A percentile compares a stretch with the other conserved stretches of the same genome.
Evolutionary conservation across 2,888 invertebrate genomes (phyloP).

Genomic region (Hermaeophaga mercurialis): DNA sequence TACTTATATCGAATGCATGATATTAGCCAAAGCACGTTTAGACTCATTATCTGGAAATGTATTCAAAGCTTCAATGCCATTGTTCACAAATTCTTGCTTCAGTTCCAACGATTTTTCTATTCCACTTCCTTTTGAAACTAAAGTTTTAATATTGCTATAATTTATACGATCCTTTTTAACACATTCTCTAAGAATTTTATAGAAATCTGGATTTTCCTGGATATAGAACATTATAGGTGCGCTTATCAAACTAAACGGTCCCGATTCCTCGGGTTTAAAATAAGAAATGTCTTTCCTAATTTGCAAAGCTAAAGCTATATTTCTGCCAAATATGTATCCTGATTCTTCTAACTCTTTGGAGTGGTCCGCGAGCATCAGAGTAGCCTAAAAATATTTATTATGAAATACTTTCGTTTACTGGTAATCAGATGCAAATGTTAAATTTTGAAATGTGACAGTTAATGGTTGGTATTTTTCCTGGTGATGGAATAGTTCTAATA

Average conservation of each 20-base stretch:
- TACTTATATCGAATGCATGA: constrained; percentile 66
- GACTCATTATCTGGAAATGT: constrained; percentile 80
- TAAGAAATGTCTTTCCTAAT: constrained; percentile 70
- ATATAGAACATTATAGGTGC: constrained; percentile 84
- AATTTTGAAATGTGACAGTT: too few relatives aligned
- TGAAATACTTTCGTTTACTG: too few relatives aligned
- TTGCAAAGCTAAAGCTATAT: constrained; percentile 88
- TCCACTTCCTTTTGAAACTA: constrained; percentile 64
- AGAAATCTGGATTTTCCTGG: constrained; percentile 70
- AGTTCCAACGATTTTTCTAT: constrained; percentile 72
- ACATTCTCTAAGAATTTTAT: constrained; percentile 67
- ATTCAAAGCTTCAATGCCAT: constrained; percentile 73
- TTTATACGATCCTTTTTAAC: constrained; percentile 66
- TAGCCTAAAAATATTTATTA: constrained; percentile 52
- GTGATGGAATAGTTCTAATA: too few relatives aligned
- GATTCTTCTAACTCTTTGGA: constrained; percentile 71
- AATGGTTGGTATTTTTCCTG: too few relatives aligned
- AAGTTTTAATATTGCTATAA: constrained; percentile 60
- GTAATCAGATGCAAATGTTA: too few relatives aligned
- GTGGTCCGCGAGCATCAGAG: constrained; percentile 82
- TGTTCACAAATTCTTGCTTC: constrained; percentile 72
- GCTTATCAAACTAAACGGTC: constrained; percentile 71
- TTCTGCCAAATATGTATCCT: constrained; percentile 86
- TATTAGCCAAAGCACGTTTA: constrained; percentile 78
- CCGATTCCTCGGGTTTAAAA: constrained; percentile 57